Conservation (phyloP, 2,113 vertebrate genomes). For the Pelecanoides urinatrix region DNA sequence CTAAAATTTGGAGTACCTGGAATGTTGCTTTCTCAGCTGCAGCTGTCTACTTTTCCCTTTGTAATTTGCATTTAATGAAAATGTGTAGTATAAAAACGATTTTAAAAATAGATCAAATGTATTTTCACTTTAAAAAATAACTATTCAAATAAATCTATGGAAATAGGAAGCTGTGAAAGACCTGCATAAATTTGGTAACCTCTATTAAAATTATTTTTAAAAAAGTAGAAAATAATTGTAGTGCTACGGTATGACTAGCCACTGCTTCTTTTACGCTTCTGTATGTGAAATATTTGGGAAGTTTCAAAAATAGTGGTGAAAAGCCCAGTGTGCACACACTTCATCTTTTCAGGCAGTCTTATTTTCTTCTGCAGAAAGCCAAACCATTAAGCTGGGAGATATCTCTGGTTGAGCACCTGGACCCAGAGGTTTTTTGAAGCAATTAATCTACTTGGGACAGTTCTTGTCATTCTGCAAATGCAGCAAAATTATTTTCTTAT, state of each 20-base stretch:
- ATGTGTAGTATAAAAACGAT: neutral
- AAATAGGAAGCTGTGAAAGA: neutral
- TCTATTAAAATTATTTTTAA: neutral
- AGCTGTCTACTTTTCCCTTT: neutral
- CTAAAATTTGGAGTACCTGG: neutral
- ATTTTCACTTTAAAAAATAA: neutral
- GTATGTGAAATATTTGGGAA: neutral
- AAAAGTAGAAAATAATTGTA: neutral
- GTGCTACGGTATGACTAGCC: neutral
- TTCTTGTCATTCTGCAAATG: neutral
- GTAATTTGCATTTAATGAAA: neutral
- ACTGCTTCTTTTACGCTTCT: neutral
- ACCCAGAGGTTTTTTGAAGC: neutral
- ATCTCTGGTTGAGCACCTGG: neutral
- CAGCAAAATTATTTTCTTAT: neutral
- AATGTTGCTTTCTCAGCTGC: neutral
- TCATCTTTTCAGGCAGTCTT: neutral
- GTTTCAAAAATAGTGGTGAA: neutral
- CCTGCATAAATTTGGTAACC: neutral
- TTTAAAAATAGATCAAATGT: neutral
- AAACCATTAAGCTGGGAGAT: neutral
- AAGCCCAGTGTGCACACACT: neutral
- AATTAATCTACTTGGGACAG: neutral
- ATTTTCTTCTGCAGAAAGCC: neutral
- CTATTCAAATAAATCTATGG: neutral